A percentile compares a stretch with the other conserved stretches of the same genome.
Conservation (phyloP, 2,113 vertebrate species). For the Helogale parvula region DNA sequence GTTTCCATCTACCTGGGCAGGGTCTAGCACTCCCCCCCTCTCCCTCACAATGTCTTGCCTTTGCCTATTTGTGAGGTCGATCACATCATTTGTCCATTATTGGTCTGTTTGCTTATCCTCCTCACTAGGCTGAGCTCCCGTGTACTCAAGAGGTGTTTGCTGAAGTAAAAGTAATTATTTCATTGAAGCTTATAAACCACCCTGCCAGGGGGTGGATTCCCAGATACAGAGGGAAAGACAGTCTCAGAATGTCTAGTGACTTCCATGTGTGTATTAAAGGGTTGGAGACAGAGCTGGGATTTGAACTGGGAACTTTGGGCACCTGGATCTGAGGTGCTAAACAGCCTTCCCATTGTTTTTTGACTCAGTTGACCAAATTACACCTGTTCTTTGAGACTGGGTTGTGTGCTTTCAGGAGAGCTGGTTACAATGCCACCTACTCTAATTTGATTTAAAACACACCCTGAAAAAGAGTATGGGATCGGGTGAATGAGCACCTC, state of each 20-base stretch:
- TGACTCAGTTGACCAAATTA: neutral
- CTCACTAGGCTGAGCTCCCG: neutral
- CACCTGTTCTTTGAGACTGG: neutral
- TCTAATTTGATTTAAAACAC: neutral
- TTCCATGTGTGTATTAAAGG: fast-evolving
- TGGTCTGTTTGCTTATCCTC: neutral
- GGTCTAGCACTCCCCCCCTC: neutral
- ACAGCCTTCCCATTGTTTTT: neutral
- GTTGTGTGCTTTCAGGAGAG: neutral
- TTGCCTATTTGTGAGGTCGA: neutral
- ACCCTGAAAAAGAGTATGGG: neutral
- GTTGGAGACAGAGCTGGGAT: neutral
- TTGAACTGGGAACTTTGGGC: neutral
- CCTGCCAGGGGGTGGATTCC: too few species aligned
- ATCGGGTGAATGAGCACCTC: too few species aligned
- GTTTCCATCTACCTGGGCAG: neutral
- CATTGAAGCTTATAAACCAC: neutral
- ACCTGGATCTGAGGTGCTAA: too few species aligned
- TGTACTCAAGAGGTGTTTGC: neutral
- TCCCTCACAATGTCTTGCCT: neutral
- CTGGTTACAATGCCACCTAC: too few species aligned
- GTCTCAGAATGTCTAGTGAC: neutral
- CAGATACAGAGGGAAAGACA: neutral
- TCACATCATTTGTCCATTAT: neutral
- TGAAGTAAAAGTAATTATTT: neutral